phyloP scores from a whole-genome alignment of 1,140 invertebrate genomes.

The Bathynomus jamesi region DNA sequence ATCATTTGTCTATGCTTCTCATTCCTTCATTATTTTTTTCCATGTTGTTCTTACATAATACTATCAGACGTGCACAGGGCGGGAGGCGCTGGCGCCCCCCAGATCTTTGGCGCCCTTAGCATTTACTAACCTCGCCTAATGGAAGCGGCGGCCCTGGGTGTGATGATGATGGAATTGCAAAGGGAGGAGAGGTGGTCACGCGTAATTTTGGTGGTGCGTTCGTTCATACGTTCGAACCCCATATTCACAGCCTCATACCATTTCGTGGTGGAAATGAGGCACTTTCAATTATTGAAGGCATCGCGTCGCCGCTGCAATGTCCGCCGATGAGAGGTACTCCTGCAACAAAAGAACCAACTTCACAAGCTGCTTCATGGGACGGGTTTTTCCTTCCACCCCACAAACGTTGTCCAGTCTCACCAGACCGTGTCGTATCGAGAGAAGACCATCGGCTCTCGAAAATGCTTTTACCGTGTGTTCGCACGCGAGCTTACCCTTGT shows the following conservation, averaged over 20 bases:
- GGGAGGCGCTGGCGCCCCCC: no score
- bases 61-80: no score
- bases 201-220: constrained; percentile 65
- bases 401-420: constrained; percentile 83
- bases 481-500: constrained; percentile 47
- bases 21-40: no score
- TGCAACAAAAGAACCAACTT: constrained; percentile 76
- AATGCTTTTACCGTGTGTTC: neutral
- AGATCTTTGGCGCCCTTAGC: no score
- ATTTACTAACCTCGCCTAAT: no score
- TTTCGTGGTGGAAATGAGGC: constrained; percentile 89
- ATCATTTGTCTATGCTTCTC: no score
- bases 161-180: constrained; percentile 62
- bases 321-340: constrained; percentile 76
- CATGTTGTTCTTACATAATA: no score
- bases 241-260: constrained; percentile 71
- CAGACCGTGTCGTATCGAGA: constrained; percentile 79
- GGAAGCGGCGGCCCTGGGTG: no score
- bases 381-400: constrained; percentile 76
- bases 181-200: constrained; percentile 68
- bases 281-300: no score
- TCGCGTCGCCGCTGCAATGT: constrained; percentile 60
- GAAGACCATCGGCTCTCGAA: constrained; percentile 62
- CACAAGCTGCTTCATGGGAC: constrained; percentile 80
- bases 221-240: constrained; percentile 71